These are phyloP conservation scores for Drosophila paranaensis DNA, from an alignment of 2,888 invertebrate species.

Conservation along the genomic window DNA sequence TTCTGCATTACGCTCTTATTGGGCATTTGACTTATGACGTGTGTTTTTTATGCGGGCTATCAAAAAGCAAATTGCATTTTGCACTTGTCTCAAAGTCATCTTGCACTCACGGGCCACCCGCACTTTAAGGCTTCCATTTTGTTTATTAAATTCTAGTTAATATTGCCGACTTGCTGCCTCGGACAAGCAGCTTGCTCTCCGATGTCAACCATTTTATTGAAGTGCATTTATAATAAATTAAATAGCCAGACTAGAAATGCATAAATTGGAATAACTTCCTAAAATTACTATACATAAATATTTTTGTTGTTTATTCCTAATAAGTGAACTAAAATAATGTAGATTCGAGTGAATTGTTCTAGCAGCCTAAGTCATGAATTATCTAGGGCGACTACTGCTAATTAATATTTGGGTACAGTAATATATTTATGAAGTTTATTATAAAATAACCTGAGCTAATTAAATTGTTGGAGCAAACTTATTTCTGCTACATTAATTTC, in stretches of 20 bases:
- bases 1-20: slow-evolving; percentile 54
- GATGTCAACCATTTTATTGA: no score
- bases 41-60: slow-evolving; percentile 50
- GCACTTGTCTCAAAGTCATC: slow-evolving; percentile 51
- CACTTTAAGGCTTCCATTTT: not conserved
- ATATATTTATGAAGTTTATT: not conserved
- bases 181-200: no score
- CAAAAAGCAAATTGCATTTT: slow-evolving; percentile 56
- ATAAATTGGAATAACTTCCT: no score
- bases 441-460: not conserved
- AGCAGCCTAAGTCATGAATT: no score
- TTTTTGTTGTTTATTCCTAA: no score
- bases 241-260: no score
- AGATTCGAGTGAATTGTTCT: no score
- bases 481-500: not conserved
- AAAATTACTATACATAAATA: no score
- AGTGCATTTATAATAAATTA: no score
- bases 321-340: no score
- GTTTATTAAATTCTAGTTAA: not conserved
- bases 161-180: not conserved
- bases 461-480: not conserved
- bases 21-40: slow-evolving; percentile 48
- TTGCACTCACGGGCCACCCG: slow-evolving; percentile 22
- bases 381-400: no score
- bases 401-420: no score